Evolutionary conservation across 2,797 vertebrate genomes (phyloP), one percentile per base, ranked within the genome.

Genomic region (Thunnus albacares): DNA sequence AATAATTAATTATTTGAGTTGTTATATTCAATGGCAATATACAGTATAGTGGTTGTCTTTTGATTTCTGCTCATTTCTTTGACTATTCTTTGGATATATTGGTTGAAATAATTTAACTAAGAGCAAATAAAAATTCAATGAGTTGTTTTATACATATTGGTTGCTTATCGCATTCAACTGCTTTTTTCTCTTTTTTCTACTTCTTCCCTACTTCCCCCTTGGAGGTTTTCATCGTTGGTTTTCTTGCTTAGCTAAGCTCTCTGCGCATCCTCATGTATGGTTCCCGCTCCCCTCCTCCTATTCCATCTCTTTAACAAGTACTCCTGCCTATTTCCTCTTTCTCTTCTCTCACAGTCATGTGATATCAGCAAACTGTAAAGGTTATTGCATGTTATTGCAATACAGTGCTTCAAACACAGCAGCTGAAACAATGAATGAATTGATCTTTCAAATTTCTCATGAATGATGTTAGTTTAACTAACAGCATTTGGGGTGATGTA

Each of bases 21-120:
- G 90, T 93, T 92, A 76, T 90, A 90, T 93, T 91, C 87, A n/a
- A 93, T 93, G 91, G 92, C 94, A 94, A 93, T 93, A 94, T 94
- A 79, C 81, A 79, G 92, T 94, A 79, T 85, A 86, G 92, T 94
- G 90, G 84, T 91, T 89, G 91, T 93, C 85, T 89, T 87, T 86
- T 89, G 67, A 82, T 91, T 94, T 94, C 79, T 90, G 82, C 72
- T 87, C 24, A 82, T 92, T 92, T 85, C 66, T 89, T 90, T 89
- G 70, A 90, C 68, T 89, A 82, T 91, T 92, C 85, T 91, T 92
- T 93, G 87, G 80, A 90, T 87, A 91, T 93, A 90, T 92, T 91
- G 84, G 84, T 94, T 93, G 84, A 85, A 89, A 89, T 93, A 90
- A 93, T 94, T 93, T 93, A 93, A 94, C 65, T 79, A 80, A 93